Evolutionary conservation across 2,797 vertebrate genomes (phyloP).

Genomic region (Merluccius polli): DNA sequence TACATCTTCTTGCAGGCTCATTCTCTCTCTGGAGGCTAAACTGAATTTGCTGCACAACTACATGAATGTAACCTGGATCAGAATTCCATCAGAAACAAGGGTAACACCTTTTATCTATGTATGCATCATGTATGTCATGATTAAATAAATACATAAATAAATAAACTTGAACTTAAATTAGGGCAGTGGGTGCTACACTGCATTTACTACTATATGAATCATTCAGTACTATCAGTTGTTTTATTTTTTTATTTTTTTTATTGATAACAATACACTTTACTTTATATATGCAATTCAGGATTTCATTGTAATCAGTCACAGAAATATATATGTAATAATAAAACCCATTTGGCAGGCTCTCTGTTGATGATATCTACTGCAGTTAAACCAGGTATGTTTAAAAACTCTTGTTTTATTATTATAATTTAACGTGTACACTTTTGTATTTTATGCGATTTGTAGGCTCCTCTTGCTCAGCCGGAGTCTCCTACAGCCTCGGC

Average conservation of each 20-base stretch:
- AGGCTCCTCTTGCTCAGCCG: slow-evolving; percentile 97
- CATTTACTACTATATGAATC: not conserved
- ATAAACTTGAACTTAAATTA: not conserved
- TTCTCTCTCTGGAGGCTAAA: slow-evolving; percentile 98
- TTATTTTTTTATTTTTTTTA: too few species aligned
- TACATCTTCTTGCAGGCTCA: slow-evolving; percentile 77
- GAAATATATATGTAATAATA: not conserved
- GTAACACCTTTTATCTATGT: slow-evolving; percentile 61
- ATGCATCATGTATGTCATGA: not conserved
- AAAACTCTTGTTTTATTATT: too few species aligned
- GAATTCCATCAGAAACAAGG: slow-evolving; percentile 97
- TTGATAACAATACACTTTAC: too few species aligned
- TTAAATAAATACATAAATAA: not conserved
- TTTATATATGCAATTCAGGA: too few species aligned
- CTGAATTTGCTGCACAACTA: slow-evolving; percentile 98
- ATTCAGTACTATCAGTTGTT: too few species aligned
- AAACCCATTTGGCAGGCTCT: not conserved
- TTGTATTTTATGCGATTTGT: slow-evolving; percentile 27
- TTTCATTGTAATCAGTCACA: too few species aligned
- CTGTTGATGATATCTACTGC: not conserved
- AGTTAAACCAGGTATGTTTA: not conserved
- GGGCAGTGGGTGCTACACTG: not conserved
- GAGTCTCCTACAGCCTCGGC: slow-evolving; percentile 97
- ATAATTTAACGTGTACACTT: not conserved
- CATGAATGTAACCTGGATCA: slow-evolving; percentile 99